Base-by-base conservation (phyloP, 2,888 invertebrate species). In the Allophyes oxyacanthae region DNA sequence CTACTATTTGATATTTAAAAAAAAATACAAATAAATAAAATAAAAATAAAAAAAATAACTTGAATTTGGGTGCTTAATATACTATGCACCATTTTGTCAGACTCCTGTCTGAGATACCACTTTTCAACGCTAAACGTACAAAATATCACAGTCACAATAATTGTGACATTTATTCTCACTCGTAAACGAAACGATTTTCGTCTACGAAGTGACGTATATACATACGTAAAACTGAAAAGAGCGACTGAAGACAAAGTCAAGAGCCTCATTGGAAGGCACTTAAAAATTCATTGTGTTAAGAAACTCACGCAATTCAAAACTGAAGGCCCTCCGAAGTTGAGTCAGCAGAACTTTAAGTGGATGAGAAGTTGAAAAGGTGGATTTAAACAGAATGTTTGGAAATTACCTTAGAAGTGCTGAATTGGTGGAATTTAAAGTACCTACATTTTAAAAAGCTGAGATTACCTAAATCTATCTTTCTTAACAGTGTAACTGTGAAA, bases 241-340 rank as follows among this genome's bases (percentile, higher is more conserved):
- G 11, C 15, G 11, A 6, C 45, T 37, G 14, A 54, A 60, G 14
- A 36, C 37, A 3, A 26, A 8, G 8, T 10, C 45, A 63, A 66
- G 68, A 41, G 36, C 34, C 59, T 51, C 50, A 63, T 48, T 50
- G 38, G 37, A 7, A 46, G 6, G 37, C 32, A 53, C 60, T 68
- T 61, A 67, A 66, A 72, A 72, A 69, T 62, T 72, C 58, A 69
- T 53, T 72, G 59, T 59, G 45, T 55, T 60, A 48, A 54, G 45
- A 56, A 63, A 53, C 49, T 43, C n/a, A n/a, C 70, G 43, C 53
- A 41, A 46, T 51, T 64, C 37, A 28, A 11, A 38, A 10, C 52
- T 15, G 10, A 40, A 49, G 42, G 36, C 51, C 34, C 42, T 52
- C 32, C 8, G 44, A 36, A 40, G 26, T 43, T 32, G 37, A 58